Evolutionary conservation across 2,797 vertebrate species (phyloP).

Genomic region (Thamnophis elegans): DNA sequence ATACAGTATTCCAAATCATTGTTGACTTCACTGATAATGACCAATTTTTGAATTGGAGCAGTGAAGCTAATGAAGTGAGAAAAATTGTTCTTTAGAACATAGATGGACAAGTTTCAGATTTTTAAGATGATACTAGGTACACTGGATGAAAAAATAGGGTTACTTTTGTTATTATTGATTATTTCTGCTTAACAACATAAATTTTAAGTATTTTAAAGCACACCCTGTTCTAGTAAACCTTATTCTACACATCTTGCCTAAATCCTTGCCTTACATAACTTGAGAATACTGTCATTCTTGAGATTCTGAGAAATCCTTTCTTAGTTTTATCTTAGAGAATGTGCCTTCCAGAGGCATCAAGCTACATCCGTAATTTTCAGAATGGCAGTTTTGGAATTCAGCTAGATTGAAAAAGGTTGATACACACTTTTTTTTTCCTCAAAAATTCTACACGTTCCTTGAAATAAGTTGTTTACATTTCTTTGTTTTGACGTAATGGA

Average conservation of each 20-base stretch:
- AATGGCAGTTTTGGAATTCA: not conserved
- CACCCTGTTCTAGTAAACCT: not conserved
- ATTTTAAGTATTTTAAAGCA: not conserved
- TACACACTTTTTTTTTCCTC: not conserved
- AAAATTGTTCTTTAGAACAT: not conserved
- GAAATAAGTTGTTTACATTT: not conserved
- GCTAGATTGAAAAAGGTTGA: not conserved
- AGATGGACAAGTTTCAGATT: not conserved
- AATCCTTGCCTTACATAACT: not conserved
- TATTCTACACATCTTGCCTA: not conserved
- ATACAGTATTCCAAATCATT: not conserved
- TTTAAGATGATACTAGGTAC: not conserved
- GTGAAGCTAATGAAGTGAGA: not conserved
- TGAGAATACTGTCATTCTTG: not conserved
- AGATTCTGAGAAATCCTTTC: not conserved
- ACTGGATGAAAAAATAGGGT: not conserved
- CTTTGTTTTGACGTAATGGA: not conserved
- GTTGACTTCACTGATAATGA: not conserved
- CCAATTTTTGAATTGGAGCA: not conserved
- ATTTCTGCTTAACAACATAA: not conserved
- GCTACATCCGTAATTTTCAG: not conserved
- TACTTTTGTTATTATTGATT: not conserved
- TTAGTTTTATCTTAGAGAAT: not conserved
- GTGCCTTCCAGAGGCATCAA: not conserved
- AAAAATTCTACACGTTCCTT: not conserved